Conservation (phyloP, 2,113 vertebrate genomes). For the Corvus hawaiiensis region DNA sequence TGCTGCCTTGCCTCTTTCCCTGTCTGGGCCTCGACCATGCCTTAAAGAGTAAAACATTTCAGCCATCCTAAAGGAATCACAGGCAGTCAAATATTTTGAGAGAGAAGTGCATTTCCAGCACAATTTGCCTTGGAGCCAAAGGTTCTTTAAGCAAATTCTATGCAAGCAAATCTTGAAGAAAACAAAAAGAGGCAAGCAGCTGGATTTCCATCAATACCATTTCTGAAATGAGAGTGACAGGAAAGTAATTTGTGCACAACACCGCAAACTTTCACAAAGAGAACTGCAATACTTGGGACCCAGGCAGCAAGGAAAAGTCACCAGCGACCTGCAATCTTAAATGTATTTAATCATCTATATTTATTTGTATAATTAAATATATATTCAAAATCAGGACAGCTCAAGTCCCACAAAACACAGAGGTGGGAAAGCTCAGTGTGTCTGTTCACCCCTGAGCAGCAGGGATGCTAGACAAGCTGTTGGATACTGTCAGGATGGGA, state of each 20-base stretch:
- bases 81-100: background rate
- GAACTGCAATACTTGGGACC: background rate
- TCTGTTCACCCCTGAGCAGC: background rate
- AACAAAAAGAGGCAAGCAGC: background rate
- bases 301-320: background rate
- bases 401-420: background rate
- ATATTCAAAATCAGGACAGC: background rate
- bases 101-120: background rate
- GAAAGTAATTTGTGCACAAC: fast-evolving
- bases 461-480: background rate
- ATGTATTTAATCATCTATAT: background rate
- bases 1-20: background rate
- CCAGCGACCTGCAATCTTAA: background rate
- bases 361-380: background rate
- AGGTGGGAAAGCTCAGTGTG: background rate
- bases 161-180: background rate
- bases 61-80: background rate
- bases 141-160: background rate
- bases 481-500: background rate
- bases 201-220: background rate
- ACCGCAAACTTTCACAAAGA: background rate
- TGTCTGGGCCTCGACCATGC: background rate
- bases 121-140: background rate
- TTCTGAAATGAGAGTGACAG: background rate
- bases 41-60: background rate